Conservation (phyloP, 2,888 invertebrate species). For the Chloroclysta siterata region DNA sequence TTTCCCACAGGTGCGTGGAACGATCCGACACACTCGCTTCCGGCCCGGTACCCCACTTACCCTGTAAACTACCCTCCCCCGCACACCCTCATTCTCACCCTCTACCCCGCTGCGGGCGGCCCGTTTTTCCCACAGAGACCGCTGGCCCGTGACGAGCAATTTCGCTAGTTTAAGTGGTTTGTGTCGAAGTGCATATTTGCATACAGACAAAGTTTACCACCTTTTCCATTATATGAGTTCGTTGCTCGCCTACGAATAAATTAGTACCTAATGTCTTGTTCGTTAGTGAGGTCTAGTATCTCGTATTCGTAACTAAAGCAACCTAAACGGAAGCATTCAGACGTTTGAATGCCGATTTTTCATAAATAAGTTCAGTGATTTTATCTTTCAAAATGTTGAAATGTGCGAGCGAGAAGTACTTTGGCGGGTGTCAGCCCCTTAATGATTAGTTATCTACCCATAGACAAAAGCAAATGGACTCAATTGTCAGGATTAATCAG, state of each 20-base stretch:
- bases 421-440: too few relatives aligned
- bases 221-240: conserved; percentile 25
- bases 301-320: neutral
- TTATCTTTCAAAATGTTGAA: too few relatives aligned
- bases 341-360: too few relatives aligned
- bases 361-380: too few relatives aligned
- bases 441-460: neutral
- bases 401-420: too few relatives aligned
- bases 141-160: conserved; percentile 69
- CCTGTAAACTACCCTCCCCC: conserved; percentile 52
- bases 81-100: conserved; percentile 49
- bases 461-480: neutral
- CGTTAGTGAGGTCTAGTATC: neutral
- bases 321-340: too few relatives aligned
- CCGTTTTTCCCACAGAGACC: conserved; percentile 75
- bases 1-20: conserved; percentile 79
- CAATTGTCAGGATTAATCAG: conserved; percentile 15
- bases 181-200: conserved; percentile 51
- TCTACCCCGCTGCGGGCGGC: conserved; percentile 45
- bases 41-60: conserved; percentile 76
- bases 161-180: conserved; percentile 67
- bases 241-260: conserved; percentile 3
- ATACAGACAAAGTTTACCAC: conserved; percentile 32
- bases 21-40: conserved; percentile 77
- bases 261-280: neutral